These are phyloP conservation scores for Patella caerulea DNA, from an alignment of 2,888 invertebrate genomes.

Conservation along the genomic window DNA sequence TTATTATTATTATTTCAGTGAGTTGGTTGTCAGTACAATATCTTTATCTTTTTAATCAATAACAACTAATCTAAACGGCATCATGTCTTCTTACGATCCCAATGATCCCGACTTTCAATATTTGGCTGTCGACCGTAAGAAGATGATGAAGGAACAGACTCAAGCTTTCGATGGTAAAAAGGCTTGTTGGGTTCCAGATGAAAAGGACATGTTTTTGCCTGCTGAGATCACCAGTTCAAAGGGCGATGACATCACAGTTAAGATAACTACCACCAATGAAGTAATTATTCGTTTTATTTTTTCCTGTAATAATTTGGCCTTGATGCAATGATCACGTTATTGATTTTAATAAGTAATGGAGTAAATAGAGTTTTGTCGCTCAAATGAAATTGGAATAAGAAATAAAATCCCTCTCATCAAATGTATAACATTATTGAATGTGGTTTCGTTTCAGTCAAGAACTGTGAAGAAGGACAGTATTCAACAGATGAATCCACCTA, in stretches of 20 bases:
- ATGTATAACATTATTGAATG: neutral
- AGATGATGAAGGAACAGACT: constrained; percentile 6
- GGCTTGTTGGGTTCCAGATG: constrained; percentile 8
- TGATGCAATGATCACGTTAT: no score
- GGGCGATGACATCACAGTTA: neutral
- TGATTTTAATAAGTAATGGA: no score
- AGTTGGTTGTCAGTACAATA: constrained; percentile 2
- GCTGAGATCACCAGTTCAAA: neutral
- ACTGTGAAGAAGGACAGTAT: constrained; percentile 77
- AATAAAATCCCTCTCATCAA: no score
- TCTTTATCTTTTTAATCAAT: no score
- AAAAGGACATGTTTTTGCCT: neutral
- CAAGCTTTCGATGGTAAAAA: constrained; percentile 10
- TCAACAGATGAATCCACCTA: constrained; percentile 70
- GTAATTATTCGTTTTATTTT: neutral
- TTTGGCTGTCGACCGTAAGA: constrained; percentile 5
- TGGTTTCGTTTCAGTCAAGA: constrained; percentile 78
- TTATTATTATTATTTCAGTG: neutral
- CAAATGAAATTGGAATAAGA: neutral
- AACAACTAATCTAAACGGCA: no score
- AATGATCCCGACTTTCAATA: constrained; percentile 4
- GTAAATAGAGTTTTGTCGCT: neutral
- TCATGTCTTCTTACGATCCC: neutral
- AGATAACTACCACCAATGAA: neutral
- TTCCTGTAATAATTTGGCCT: no score